These are phyloP conservation scores for Semotilus atromaculatus DNA, from an alignment of 2,797 vertebrate genomes.

Conservation along the genomic window DNA sequence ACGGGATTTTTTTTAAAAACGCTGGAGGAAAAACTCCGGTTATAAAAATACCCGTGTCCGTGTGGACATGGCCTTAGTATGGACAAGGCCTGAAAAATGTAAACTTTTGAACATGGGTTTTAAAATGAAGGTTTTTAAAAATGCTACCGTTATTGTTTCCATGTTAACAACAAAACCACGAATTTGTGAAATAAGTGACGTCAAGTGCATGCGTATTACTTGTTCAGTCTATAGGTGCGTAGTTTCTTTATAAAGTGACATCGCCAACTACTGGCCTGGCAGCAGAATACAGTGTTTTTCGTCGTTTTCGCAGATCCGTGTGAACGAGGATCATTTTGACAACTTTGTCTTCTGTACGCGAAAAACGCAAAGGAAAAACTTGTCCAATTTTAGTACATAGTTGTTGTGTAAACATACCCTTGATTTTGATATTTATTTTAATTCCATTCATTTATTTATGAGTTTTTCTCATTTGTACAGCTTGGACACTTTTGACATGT, in stretches of 20 bases:
- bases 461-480: not conserved
- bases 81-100: too few relatives aligned
- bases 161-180: not conserved
- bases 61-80: too few relatives aligned
- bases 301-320: not conserved
- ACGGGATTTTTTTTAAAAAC: too few relatives aligned
- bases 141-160: not conserved
- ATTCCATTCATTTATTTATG: not conserved
- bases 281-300: not conserved
- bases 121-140: too few relatives aligned
- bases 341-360: not conserved
- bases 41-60: too few relatives aligned
- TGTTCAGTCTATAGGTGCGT: not conserved
- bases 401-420: not conserved
- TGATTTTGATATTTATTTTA: not conserved
- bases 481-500: not conserved
- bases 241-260: not conserved
- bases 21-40: too few relatives aligned
- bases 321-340: too few relatives aligned
- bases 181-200: not conserved
- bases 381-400: not conserved
- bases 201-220: not conserved
- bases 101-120: too few relatives aligned
- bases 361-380: not conserved
- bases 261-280: not conserved